Evolutionary conservation across 2,113 vertebrate genomes (phyloP), one percentile per base, ranked within the genome.

Genomic region (Labeo rohita): DNA sequence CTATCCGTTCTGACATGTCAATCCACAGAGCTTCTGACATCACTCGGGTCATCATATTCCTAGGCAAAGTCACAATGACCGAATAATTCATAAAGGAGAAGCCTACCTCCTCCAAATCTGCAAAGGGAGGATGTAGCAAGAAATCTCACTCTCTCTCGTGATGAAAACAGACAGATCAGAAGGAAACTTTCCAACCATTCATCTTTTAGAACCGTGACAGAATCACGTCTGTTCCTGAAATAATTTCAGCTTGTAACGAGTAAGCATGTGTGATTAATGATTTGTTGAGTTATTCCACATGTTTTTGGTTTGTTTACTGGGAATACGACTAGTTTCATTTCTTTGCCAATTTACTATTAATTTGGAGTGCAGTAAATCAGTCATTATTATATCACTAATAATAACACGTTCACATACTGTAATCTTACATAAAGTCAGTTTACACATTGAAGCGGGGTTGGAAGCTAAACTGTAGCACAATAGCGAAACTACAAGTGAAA

Each of bases 231-330:
- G 39, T 63, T 50, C 23, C 21, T 82, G 79, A 54, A 83, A 87
- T 73, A 68, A 87, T 87, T 85, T 54, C 80, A 6, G 10, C 83
- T 45, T 83, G 83, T 79, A 74, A 54, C 59, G 18, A 74, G 50
- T 21, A 9, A 43, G 50, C 16, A 7, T 56, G 77, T 80, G 36
- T 59, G 36, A 61, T 39, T 36, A 50, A 52, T 52, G 23, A 36
- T 52, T 77, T 9, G 0, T 4, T 52, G 49, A 76, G 23, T 50
- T 50, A 75, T 49, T 45, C 10, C 49, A 36, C 21, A 45, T 5
- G 49, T 28, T 76, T 76, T 34, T 23, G 13, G 28, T 28, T 77
- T 77, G 23, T 36, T 54, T 77, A 54, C 49, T 77, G 75, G 23
- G 8, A 34, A 50, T 52, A 28, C 2, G 2, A 50, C 73, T 52